phyloP scores from a whole-genome alignment of 2,888 invertebrate species.

The Crematogaster levior region DNA sequence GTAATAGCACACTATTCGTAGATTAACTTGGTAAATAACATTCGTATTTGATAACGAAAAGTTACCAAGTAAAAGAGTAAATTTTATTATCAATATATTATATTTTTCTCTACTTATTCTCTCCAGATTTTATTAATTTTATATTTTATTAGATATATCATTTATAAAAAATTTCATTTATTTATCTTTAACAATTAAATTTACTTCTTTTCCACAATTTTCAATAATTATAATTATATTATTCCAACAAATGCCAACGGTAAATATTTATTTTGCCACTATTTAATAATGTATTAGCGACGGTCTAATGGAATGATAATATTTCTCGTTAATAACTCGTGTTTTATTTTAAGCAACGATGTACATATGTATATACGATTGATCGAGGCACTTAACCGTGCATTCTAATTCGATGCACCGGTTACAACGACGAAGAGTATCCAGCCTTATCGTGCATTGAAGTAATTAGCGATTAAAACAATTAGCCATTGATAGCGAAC shows the following conservation, averaged over 20 bases:
- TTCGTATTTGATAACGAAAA: neutral
- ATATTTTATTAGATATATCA: neutral
- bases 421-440: constrained; percentile 34
- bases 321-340: constrained; percentile 11
- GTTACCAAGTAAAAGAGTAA: neutral
- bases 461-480: constrained; percentile 64
- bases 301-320: neutral
- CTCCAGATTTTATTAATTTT: neutral
- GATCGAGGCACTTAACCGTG: constrained; percentile 44
- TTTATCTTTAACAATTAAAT: neutral
- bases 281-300: neutral
- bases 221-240: neutral
- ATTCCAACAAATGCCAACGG: neutral
- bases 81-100: constrained; percentile 22
- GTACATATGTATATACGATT: neutral
- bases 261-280: neutral
- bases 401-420: constrained; percentile 60
- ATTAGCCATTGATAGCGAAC: constrained; percentile 58
- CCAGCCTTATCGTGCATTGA: constrained; percentile 62
- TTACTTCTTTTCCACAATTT: neutral
- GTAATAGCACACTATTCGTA: neutral
- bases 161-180: neutral
- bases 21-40: neutral
- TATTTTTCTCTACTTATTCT: neutral
- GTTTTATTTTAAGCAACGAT: constrained; percentile 49